Evolutionary conservation across 2,888 invertebrate species (phyloP), one percentile per base, ranked within the genome.

Genomic region (Ectemnius cavifrons): DNA sequence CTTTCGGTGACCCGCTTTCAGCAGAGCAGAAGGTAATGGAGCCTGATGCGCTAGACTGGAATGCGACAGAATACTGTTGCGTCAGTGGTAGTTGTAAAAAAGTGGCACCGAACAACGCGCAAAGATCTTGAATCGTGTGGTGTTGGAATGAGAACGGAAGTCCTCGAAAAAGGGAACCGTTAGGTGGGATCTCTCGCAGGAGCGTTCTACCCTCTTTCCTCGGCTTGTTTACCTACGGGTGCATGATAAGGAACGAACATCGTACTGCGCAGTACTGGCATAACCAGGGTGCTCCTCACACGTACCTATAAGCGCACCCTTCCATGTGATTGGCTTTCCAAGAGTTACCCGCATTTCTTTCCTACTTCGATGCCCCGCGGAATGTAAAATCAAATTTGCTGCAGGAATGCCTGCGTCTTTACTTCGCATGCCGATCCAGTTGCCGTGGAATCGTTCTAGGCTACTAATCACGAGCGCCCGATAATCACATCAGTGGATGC

Each of bases 181-280:
- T 80, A 81, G 56, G 52, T 66, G 64, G 66, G 59, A 73, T 63
- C 74, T 63, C 74, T 76, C 56, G 59, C 27, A 58, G 56, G 45
- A 71, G 69, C 76, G 83, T 81, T 83, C 72, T 73, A 83, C 78
- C 81, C 81, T 83, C 83, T 77, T 82, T 83, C 68, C 70, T 71
- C 37, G 64, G 56, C 71, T 64, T 66, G 71, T 79, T 74, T 72
- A 62, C 62, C 63, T 46, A 23, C 45, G 37, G 20, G 18, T 4
- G 61, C 72, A 74, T 67, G 37, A 60, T 61, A 52, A 47, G 52
- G 57, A 65, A 56, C 64, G 67, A 23, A 14, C 3, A 46, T 1
- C 20, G 49, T 59, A 8, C 37, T 37, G 37, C 37, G 1, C 8
- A 37, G 8, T 23, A 16, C 16, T 52, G 4, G 16, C 52, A 52